phyloP scores from a whole-genome alignment of 1,140 invertebrate genomes.

The Medauroidea extradentata region DNA sequence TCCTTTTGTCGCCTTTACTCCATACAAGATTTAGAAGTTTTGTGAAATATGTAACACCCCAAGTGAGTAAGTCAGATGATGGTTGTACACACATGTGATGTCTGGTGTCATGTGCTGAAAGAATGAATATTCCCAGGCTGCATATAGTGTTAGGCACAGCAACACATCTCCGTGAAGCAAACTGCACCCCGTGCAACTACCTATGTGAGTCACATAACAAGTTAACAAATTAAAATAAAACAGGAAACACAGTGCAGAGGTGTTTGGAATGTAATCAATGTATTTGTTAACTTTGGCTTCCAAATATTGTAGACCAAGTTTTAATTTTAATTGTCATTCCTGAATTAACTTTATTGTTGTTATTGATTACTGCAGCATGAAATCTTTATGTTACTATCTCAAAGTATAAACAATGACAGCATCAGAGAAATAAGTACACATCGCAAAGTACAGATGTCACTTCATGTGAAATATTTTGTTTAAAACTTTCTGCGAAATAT shows the following conservation, averaged over 20 bases:
- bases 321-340: too few species aligned
- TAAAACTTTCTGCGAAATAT: slow-evolving; percentile 11
- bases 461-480: slow-evolving; percentile 6
- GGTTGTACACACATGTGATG: too few species aligned
- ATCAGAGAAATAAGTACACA: slow-evolving; percentile 2
- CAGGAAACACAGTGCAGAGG: slow-evolving; percentile 7
- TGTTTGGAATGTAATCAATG: slow-evolving; percentile 12
- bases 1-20: too few species aligned
- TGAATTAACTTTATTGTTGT: background rate
- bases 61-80: too few species aligned
- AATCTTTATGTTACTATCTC: background rate
- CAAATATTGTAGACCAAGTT: background rate
- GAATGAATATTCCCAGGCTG: too few species aligned
- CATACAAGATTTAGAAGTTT: too few species aligned
- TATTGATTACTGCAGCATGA: background rate
- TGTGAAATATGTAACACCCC: too few species aligned
- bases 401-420: slow-evolving; percentile 5
- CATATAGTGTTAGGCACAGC: background rate
- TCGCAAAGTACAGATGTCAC: slow-evolving; percentile 1
- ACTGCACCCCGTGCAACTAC: slow-evolving; percentile 32
- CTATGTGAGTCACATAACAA: slow-evolving; percentile 15
- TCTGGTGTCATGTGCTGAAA: too few species aligned
- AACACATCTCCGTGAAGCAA: slow-evolving; percentile 29
- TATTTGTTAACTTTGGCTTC: slow-evolving; percentile 11
- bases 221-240: slow-evolving; percentile 12